Evolutionary conservation across 2,113 vertebrate genomes (phyloP).

Genomic region (Archocentrus centrarchus): DNA sequence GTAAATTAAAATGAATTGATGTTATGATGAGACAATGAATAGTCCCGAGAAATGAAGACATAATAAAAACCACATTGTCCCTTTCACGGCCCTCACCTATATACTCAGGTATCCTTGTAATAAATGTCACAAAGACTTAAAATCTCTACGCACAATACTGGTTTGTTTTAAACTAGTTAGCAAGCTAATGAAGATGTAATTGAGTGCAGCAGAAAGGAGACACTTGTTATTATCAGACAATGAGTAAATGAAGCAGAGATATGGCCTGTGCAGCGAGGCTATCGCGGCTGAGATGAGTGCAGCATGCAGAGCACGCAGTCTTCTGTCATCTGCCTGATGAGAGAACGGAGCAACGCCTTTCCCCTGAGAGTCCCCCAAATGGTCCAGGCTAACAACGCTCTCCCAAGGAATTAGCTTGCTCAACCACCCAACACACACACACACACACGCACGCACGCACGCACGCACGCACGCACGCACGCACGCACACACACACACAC

Average conservation of each 20-base stretch:
- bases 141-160: slow-evolving; percentile 49
- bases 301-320: slow-evolving; percentile 67
- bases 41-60: slow-evolving; percentile 57
- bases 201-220: slow-evolving; percentile 73
- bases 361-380: slow-evolving; percentile 69
- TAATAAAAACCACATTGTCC: slow-evolving; percentile 51
- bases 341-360: slow-evolving; percentile 51
- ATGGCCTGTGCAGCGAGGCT: slow-evolving; percentile 61
- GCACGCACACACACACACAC: not conserved
- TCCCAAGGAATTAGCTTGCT: slow-evolving; percentile 69
- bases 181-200: slow-evolving; percentile 75
- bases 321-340: slow-evolving; percentile 73
- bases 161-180: slow-evolving; percentile 70
- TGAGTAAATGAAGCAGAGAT: slow-evolving; percentile 76
- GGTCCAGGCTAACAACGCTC: slow-evolving; percentile 65
- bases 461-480: not conserved
- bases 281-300: slow-evolving; percentile 54
- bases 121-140: slow-evolving; percentile 71
- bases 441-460: not conserved
- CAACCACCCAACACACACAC: slow-evolving; percentile 9
- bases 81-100: slow-evolving; percentile 48
- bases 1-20: slow-evolving; percentile 74
- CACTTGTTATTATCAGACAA: slow-evolving; percentile 73
- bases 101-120: slow-evolving; percentile 47
- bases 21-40: slow-evolving; percentile 64